Conservation (phyloP, 2,113 vertebrate species). For the Pelmatolapia mariae region DNA sequence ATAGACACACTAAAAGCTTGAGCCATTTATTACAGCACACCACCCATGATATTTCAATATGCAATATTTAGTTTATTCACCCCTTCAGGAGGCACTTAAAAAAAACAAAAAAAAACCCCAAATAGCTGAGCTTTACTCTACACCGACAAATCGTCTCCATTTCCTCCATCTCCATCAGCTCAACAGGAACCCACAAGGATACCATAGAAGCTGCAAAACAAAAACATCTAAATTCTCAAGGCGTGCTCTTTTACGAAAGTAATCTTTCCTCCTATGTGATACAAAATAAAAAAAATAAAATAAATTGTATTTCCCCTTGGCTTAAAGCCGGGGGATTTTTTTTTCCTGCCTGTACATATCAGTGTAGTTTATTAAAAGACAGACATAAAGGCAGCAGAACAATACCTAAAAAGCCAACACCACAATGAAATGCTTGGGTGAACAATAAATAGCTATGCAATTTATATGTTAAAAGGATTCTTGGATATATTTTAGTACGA, state of each 20-base stretch:
- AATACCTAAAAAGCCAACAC: conserved; percentile 24
- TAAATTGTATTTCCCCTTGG: background rate
- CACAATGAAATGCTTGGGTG: conserved; percentile 35
- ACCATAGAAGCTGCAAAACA: background rate
- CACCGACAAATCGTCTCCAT: background rate
- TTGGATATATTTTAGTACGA: conserved; percentile 44
- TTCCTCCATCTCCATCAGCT: background rate
- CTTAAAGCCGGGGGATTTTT: background rate
- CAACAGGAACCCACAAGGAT: background rate
- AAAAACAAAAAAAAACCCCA: background rate
- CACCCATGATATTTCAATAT: background rate
- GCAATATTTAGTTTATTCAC: background rate
- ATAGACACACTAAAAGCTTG: background rate
- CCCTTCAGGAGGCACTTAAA: conserved; percentile 55
- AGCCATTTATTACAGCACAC: background rate
- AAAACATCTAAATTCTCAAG: background rate
- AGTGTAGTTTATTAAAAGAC: background rate
- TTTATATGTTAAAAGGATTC: conserved; percentile 43
- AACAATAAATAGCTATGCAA: conserved; percentile 66
- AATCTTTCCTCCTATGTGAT: background rate
- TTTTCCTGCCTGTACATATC: background rate
- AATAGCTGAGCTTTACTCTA: conserved; percentile 1
- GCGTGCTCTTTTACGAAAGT: background rate
- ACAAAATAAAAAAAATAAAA: background rate
- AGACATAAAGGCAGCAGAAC: conserved; percentile 34